Conservation (phyloP, 2,113 vertebrate species). For the Coryphaenoides rupestris region DNA sequence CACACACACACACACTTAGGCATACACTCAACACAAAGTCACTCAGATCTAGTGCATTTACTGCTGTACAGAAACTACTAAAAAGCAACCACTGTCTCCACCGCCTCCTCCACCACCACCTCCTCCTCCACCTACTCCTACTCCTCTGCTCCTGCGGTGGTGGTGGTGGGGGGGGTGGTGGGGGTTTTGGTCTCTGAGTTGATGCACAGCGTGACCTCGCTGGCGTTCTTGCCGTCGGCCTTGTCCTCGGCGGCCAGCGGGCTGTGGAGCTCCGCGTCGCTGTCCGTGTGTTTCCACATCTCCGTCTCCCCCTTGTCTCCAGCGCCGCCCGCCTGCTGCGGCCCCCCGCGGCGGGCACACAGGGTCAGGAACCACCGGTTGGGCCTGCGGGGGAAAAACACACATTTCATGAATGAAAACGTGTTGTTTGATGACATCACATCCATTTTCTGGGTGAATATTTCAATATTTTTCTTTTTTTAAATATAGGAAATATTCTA, state of each 20-base stretch:
- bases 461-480: too few relatives aligned
- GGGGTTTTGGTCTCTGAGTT: slow-evolving; percentile 28
- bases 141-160: not conserved
- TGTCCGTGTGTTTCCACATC: slow-evolving; percentile 53
- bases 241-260: not conserved
- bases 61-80: too few relatives aligned
- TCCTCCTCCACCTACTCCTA: not conserved
- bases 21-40: not conserved
- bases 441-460: too few relatives aligned
- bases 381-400: too few relatives aligned
- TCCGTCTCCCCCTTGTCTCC: slow-evolving; percentile 55
- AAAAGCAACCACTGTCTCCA: not conserved
- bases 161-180: too few relatives aligned
- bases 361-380: too few relatives aligned
- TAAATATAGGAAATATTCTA: too few relatives aligned
- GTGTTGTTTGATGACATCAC: too few relatives aligned
- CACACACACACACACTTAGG: not conserved
- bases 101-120: not conserved
- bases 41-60: too few relatives aligned
- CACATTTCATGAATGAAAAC: too few relatives aligned
- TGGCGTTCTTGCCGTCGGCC: slow-evolving; percentile 41
- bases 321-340: too few relatives aligned
- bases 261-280: slow-evolving; percentile 28
- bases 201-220: slow-evolving; percentile 49
- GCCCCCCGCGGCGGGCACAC: slow-evolving; percentile 5